phyloP scores from a whole-genome alignment of 2,797 vertebrate genomes.

The Danio albolineatus region DNA sequence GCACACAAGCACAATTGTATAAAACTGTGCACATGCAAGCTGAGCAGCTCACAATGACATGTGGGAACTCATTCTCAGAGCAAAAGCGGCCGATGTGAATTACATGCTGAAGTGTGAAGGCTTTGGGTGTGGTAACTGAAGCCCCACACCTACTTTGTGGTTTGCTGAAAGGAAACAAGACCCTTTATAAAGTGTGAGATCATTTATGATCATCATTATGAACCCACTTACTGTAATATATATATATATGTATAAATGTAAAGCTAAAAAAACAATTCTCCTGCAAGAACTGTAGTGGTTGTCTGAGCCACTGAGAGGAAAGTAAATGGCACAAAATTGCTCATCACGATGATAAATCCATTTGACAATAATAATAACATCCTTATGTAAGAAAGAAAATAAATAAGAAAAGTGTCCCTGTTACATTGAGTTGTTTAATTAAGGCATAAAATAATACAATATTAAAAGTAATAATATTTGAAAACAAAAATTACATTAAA shows the following conservation, averaged over 20 bases:
- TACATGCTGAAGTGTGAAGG: slow-evolving; percentile 36
- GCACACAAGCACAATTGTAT: slow-evolving; percentile 41
- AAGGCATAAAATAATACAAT: too few species aligned
- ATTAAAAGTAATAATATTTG: too few species aligned
- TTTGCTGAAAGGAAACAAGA: slow-evolving; percentile 36
- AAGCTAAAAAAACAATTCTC: background rate
- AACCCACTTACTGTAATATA: background rate
- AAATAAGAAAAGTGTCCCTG: too few species aligned
- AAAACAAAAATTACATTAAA: too few species aligned
- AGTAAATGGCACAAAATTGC: too few species aligned
- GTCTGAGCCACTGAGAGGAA: background rate
- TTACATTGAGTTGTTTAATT: too few species aligned
- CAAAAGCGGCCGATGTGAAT: slow-evolving; percentile 5
- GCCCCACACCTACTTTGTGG: slow-evolving; percentile 39
- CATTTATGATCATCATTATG: background rate
- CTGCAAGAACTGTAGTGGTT: background rate
- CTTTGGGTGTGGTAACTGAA: slow-evolving; percentile 46
- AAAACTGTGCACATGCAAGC: slow-evolving; percentile 7
- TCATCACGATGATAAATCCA: too few species aligned
- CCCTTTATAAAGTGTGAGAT: background rate
- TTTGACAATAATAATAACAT: too few species aligned
- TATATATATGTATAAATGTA: background rate
- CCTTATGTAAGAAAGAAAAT: too few species aligned
- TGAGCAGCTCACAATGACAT: background rate
- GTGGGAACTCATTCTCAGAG: slow-evolving; percentile 31